Conservation (phyloP, 2,888 invertebrate genomes). For the Rhaphigaster nebulosa region DNA sequence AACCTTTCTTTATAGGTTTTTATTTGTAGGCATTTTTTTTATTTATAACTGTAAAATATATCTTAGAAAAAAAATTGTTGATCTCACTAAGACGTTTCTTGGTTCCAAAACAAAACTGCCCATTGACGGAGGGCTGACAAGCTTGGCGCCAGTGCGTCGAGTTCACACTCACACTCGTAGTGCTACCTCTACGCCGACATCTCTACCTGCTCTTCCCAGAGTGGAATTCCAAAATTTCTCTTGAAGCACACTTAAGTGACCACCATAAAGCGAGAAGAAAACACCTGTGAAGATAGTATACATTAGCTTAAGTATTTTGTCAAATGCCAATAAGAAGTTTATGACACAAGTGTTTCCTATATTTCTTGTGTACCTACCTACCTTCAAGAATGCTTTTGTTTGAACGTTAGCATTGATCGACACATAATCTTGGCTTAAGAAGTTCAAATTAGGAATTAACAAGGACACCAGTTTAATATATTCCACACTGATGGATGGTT, state of each 20-base stretch:
- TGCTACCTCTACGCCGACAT: not conserved
- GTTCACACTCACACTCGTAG: not conserved
- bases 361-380: not conserved
- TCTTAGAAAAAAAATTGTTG: not conserved
- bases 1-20: too few species aligned
- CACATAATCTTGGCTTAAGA: not conserved
- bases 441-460: too few species aligned
- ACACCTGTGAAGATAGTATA: not conserved
- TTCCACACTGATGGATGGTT: not conserved
- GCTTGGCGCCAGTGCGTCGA: not conserved
- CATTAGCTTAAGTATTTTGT: constrained; percentile 8
- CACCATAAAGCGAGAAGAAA: not conserved
- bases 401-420: not conserved
- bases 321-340: not conserved
- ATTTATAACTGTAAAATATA: too few species aligned
- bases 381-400: not conserved
- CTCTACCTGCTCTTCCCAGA: not conserved
- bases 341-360: not conserved
- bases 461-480: too few species aligned
- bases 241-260: not conserved
- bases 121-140: not conserved
- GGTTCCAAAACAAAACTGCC: not conserved
- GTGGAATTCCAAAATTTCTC: not conserved
- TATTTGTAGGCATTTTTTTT: too few species aligned
- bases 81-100: not conserved